These are phyloP conservation scores for Anguilla marmorata DNA, from an alignment of 2,797 vertebrate species.

Conservation along the genomic window DNA sequence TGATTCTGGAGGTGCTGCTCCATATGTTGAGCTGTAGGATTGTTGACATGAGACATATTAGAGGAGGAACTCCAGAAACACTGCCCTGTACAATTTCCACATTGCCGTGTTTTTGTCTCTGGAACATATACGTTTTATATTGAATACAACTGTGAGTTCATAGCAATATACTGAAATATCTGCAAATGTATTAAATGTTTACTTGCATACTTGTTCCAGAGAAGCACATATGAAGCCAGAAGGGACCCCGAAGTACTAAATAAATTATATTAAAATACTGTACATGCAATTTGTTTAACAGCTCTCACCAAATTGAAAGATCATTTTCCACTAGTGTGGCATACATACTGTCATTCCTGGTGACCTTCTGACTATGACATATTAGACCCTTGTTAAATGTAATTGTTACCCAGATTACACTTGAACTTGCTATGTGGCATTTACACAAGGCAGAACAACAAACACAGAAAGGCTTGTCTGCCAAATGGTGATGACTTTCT, in stretches of 20 bases:
- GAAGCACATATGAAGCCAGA: neutral
- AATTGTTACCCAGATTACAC: neutral
- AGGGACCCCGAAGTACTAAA: neutral
- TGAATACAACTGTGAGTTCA: too few relatives aligned
- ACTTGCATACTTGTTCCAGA: neutral
- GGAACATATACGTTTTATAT: too few relatives aligned
- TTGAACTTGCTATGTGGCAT: neutral
- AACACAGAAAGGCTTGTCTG: neutral
- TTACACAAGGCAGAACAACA: neutral
- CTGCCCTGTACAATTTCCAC: neutral
- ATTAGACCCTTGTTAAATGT: neutral
- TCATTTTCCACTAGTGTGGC: neutral
- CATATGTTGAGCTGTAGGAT: conserved; percentile 87
- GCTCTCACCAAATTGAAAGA: neutral
- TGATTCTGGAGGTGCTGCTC: conserved; percentile 86
- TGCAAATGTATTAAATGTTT: neutral
- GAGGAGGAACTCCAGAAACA: neutral
- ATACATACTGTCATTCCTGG: neutral
- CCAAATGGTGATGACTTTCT: neutral
- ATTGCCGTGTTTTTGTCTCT: neutral
- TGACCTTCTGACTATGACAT: neutral
- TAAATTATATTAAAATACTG: neutral
- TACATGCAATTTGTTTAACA: neutral
- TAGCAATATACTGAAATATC: neutral
- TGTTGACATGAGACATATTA: conserved; percentile 39